Base-by-base conservation (phyloP, 2,888 invertebrate species). In the Apamea epomidion region DNA sequence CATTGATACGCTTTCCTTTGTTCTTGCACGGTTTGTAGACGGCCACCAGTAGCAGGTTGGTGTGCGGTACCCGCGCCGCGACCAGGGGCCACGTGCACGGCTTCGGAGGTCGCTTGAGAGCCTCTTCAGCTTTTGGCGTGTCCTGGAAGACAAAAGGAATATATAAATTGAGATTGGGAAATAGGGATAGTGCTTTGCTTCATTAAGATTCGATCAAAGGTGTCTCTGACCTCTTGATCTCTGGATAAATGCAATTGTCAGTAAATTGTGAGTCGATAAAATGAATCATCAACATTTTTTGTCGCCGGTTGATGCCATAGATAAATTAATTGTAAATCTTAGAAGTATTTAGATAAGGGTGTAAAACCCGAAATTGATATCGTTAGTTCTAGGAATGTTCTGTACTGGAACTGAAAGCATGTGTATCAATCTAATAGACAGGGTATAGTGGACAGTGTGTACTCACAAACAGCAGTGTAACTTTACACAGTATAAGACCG, bases 41-140 rank as follows among this genome's bases (percentile, higher is more conserved):
- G n/a, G 97, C 97, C 5, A 97, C 90, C 18, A 97, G 92, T 2
- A 97, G 80, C 51, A 97, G 91, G 86, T 97, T 97, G 54, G 97
- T 97, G 48, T 88, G 88, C 1, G 96, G 96, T 7, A 97, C 93
- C 0, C 90, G 88, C 7, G 95, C 94, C 5, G 94, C 96, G 4
- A 93, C 93, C 18, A 97, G 88, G 6, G 97, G 96, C 96, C 96
- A 96, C 54, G 90, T 90, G 91, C 97, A 97, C 2, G 91, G 90
- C 14, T 90, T 88, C 0, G 94, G 92, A 0, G 93, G 88, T 42
- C 91, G 90, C 2, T 91, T 92, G 21, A 97, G 85, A 18, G 92
- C 91, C 62, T 92, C 93, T 84, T 92, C 88, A 0, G 95, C 91
- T 78, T 92, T 92, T 21, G 90, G 89, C 1, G 92, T 94, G 51